Evolutionary conservation across 2,888 invertebrate species (phyloP).

Genomic region (Apamea monoglypha): DNA sequence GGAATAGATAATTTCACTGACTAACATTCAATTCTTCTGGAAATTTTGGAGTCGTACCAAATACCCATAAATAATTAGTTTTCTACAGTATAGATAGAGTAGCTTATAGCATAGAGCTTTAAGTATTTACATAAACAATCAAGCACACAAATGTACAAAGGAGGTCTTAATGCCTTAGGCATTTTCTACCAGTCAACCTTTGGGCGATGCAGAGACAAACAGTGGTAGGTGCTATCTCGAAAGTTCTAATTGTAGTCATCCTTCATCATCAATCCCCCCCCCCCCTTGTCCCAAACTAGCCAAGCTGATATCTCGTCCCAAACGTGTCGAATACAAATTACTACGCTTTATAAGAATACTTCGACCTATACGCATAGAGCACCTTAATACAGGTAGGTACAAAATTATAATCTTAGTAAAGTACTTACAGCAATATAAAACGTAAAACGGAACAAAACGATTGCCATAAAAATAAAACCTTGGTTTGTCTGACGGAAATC

Average conservation of each 20-base stretch:
- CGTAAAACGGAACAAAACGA: conserved; percentile 40
- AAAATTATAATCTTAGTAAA: conserved; percentile 11
- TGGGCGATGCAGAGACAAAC: neutral
- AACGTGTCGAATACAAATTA: neutral
- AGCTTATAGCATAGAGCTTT: neutral
- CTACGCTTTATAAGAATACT: neutral
- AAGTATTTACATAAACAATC: neutral
- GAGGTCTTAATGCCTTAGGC: neutral
- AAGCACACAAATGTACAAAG: neutral
- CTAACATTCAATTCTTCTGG: neutral
- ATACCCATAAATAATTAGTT: neutral
- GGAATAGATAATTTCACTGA: neutral
- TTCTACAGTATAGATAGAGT: neutral
- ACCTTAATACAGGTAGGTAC: neutral
- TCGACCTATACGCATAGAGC: neutral
- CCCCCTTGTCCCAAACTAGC: neutral
- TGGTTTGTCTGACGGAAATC: conserved; percentile 40
- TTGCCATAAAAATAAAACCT: conserved; percentile 49
- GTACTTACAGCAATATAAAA: conserved; percentile 28
- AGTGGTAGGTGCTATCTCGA: neutral
- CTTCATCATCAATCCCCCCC: neutral
- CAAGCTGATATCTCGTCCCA: neutral
- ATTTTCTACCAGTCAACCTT: neutral
- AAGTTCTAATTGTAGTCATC: neutral
- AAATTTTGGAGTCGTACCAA: neutral